phyloP scores from a whole-genome alignment of 2,888 invertebrate species.

The Clistopyga incitator region DNA sequence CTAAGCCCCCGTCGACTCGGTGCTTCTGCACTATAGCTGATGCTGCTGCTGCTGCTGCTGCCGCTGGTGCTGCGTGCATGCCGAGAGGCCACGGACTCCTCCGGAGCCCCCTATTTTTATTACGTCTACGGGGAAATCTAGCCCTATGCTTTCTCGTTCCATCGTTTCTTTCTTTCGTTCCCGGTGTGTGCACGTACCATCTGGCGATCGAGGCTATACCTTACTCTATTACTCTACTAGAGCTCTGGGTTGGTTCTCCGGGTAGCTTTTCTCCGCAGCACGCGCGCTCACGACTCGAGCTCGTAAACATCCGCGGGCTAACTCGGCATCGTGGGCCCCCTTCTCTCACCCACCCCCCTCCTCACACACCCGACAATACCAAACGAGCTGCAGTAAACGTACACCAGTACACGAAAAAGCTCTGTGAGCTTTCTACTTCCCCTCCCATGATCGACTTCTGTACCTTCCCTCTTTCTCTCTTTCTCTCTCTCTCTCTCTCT shows the following conservation, averaged over 20 bases:
- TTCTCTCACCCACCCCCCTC: no score
- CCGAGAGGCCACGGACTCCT: conserved; percentile 54
- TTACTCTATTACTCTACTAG: conserved; percentile 56
- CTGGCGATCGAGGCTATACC: conserved; percentile 65
- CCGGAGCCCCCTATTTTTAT: conserved; percentile 75
- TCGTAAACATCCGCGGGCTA: conserved; percentile 66
- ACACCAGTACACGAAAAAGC: conserved; percentile 27
- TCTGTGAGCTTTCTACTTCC: conserved; percentile 25
- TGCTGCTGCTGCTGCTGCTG: conserved; percentile 6
- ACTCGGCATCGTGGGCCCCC: conserved; percentile 51
- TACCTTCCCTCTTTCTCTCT: neutral
- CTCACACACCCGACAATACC: conserved; percentile 23
- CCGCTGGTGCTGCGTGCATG: conserved; percentile 46
- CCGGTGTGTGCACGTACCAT: conserved; percentile 62
- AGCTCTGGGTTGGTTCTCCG: conserved; percentile 17
- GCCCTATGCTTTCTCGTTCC: conserved; percentile 67
- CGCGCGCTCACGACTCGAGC: conserved; percentile 58
- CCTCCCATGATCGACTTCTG: no score
- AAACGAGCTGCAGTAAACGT: conserved; percentile 12
- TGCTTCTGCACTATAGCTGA: conserved; percentile 54
- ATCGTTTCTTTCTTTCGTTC: conserved; percentile 62
- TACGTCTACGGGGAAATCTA: conserved; percentile 82
- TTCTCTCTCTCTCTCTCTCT: neutral
- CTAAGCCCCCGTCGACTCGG: conserved; percentile 62
- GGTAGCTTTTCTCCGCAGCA: conserved; percentile 51